Evolutionary conservation across 2,113 vertebrate genomes (phyloP).

Genomic region (Panurus biarmicus): DNA sequence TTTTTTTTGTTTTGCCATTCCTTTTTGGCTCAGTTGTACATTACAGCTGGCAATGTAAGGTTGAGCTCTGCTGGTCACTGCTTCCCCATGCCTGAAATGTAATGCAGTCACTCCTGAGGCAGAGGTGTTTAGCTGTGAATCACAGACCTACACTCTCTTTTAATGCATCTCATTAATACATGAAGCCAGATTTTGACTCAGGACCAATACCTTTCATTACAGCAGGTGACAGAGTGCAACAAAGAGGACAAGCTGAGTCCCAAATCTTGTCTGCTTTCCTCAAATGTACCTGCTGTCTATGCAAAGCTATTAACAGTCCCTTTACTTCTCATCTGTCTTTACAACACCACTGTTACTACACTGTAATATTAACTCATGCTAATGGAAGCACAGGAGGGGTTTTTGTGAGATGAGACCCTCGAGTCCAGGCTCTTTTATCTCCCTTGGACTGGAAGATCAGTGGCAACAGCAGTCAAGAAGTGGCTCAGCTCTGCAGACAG

Average conservation of each 20-base stretch:
- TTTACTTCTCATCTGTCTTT: neutral
- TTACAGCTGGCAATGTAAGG: neutral
- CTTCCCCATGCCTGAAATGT: neutral
- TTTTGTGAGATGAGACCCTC: neutral
- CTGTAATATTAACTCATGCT: neutral
- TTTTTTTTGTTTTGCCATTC: neutral
- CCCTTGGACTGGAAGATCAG: neutral
- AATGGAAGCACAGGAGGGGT: neutral
- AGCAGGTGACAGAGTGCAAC: neutral
- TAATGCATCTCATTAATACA: neutral
- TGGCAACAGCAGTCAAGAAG: neutral
- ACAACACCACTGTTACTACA: neutral
- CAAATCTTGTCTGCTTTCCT: neutral
- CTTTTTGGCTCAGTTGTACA: neutral
- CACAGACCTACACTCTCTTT: neutral
- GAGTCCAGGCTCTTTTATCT: neutral
- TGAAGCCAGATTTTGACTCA: neutral
- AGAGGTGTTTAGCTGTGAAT: neutral
- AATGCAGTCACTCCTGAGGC: neutral
- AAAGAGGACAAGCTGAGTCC: neutral
- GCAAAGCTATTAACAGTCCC: neutral
- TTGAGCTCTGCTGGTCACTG: neutral
- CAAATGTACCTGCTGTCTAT: neutral
- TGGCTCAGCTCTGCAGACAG: neutral
- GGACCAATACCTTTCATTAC: neutral